Evolutionary conservation across 2,113 vertebrate genomes (phyloP).

Genomic region (Talpa occidentalis): DNA sequence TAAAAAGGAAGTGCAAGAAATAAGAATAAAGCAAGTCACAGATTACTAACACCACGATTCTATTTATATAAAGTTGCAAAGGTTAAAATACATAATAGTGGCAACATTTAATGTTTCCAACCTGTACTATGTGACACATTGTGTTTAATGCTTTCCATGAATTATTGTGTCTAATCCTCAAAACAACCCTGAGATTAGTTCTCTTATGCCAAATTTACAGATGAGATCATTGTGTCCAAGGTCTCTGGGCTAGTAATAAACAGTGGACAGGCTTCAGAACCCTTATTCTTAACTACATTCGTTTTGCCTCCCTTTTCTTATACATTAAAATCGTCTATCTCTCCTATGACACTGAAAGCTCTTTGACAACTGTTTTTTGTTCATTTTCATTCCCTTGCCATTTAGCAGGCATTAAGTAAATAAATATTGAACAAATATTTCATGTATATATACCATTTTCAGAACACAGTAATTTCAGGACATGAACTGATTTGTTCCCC

Average conservation of each 20-base stretch:
- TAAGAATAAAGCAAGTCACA: conserved; percentile 29
- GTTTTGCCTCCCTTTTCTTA: conserved; percentile 49
- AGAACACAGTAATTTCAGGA: conserved; percentile 29
- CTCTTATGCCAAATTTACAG: conserved; percentile 48
- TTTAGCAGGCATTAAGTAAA: conserved; percentile 42
- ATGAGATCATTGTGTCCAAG: background rate
- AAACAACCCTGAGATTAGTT: conserved; percentile 34
- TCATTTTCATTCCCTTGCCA: conserved; percentile 52
- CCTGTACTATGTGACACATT: background rate
- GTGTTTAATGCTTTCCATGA: conserved; percentile 26
- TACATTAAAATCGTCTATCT: conserved; percentile 1
- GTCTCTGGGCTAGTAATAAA: conserved; percentile 1
- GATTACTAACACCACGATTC: conserved; percentile 40
- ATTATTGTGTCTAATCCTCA: conserved; percentile 58
- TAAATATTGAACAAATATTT: conserved; percentile 44
- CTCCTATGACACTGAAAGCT: conserved; percentile 6
- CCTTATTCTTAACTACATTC: background rate
- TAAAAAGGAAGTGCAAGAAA: conserved; percentile 1
- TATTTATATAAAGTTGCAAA: background rate
- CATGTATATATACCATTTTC: conserved; percentile 18
- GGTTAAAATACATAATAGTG: conserved; percentile 31
- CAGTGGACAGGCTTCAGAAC: conserved; percentile 9
- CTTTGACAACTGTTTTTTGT: conserved; percentile 42
- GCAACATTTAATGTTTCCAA: conserved; percentile 40
- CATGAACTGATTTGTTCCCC: conserved; percentile 39